Evolutionary conservation across 2,113 vertebrate genomes (phyloP).

Genomic region (Baryphthengus martii): DNA sequence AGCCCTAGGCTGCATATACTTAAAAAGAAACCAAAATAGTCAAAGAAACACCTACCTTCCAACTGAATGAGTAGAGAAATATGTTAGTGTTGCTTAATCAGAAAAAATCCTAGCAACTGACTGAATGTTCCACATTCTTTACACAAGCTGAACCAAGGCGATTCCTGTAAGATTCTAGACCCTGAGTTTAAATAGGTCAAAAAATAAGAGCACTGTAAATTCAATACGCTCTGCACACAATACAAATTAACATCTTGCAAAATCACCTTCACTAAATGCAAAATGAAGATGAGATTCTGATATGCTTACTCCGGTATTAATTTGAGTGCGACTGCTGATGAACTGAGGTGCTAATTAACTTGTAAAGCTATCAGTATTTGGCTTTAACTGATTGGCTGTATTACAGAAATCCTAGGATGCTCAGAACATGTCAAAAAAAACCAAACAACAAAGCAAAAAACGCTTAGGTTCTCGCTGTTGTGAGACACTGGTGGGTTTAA

Average conservation of each 20-base stretch:
- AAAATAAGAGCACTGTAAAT: neutral
- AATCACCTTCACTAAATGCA: slow-evolving; percentile 41
- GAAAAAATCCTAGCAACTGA: neutral
- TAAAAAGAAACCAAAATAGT: neutral
- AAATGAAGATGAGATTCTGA: neutral
- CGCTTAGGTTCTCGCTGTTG: neutral
- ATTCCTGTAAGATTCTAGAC: neutral
- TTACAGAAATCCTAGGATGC: neutral
- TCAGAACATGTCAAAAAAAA: neutral
- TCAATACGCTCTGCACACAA: neutral
- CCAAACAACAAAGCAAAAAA: slow-evolving; percentile 3
- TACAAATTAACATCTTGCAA: slow-evolving; percentile 33
- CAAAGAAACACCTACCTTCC: neutral
- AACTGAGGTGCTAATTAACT: slow-evolving; percentile 53
- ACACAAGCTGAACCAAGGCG: neutral
- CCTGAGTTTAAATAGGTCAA: neutral
- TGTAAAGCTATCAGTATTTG: slow-evolving; percentile 4
- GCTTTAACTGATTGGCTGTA: slow-evolving; percentile 8
- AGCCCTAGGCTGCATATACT: neutral
- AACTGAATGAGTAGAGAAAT: neutral
- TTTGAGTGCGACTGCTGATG: slow-evolving; percentile 31
- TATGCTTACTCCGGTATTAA: slow-evolving; percentile 5
- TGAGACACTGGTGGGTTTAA: slow-evolving; percentile 15
- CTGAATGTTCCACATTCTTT: neutral
- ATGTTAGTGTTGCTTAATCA: neutral